Evolutionary conservation across 2,797 vertebrate species (phyloP).

Genomic region (Petrocephalus sullivani): DNA sequence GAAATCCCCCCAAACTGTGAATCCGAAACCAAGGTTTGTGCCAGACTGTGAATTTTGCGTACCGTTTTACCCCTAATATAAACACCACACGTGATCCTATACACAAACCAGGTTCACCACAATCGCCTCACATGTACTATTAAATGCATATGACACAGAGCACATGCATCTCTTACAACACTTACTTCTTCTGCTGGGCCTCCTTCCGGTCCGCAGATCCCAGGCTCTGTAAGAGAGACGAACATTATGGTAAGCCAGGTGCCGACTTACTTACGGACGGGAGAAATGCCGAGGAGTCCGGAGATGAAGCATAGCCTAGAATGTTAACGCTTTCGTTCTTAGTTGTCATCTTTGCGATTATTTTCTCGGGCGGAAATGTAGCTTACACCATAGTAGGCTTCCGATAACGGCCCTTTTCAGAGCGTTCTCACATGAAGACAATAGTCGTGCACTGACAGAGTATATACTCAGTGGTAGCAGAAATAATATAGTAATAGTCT

Average conservation of each 20-base stretch:
- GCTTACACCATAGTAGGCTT: neutral
- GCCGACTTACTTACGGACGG: neutral
- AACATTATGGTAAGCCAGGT: conserved; percentile 22
- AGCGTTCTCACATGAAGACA: neutral
- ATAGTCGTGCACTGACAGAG: neutral
- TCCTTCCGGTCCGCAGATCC: conserved; percentile 83
- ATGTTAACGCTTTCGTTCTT: neutral
- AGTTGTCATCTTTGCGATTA: neutral
- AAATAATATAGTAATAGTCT: neutral
- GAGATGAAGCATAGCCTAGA: neutral
- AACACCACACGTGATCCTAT: neutral
- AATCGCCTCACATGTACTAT: neutral
- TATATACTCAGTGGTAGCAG: neutral
- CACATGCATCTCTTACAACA: neutral
- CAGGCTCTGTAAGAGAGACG: conserved; percentile 71
- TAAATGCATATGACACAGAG: neutral
- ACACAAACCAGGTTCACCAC: neutral
- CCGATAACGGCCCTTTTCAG: neutral
- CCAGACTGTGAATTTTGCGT: neutral
- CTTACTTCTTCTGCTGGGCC: conserved; percentile 76
- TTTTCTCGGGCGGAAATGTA: neutral
- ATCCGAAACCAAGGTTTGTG: neutral
- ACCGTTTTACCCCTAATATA: neutral
- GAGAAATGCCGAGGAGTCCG: neutral
- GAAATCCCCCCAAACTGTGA: neutral